Base-by-base conservation (phyloP, 2,888 invertebrate genomes). In the Agonopterix alstromeriana region DNA sequence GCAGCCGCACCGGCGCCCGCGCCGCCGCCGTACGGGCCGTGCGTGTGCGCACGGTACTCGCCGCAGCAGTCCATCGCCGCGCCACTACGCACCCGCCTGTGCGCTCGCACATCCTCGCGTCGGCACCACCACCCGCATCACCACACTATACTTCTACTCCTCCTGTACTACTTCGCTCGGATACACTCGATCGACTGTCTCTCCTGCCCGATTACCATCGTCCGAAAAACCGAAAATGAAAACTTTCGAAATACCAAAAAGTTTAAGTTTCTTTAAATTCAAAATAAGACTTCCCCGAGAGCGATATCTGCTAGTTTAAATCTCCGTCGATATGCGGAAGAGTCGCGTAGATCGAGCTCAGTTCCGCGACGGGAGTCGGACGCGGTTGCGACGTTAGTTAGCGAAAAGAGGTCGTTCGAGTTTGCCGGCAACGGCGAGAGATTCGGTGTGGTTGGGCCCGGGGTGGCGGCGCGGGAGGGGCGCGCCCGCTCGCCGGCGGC, bases 341-440 rank as follows among this genome's bases (percentile, higher is more conserved):
- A 14, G 48, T 44, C 53, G 55, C 56, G 43, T 56, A 55, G 55
- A 74, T 76, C 82, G 84, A 76, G 72, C 73, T 77, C 77, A 77
- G 80, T 80, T 80, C 77, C 80, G 82, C 82, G 81, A 81, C 82
- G 79, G 77, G 77, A 80, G 77, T 72, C 73, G 71, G 74, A 73
- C 79, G 77, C 82, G 77, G 73, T 70, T 77, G 82, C 80, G 83
- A 85, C 85, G 86, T 87, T 81, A 77, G 85, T 77, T 78, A 79
- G 82, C 84, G 82, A 78, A 83, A 84, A 80, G 87, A 83, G 87
- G 84, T 82, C 85, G 85, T 76, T 83, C 80, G 82, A 83, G 86
- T 85, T 85, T 86, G 87, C 82, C 84, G 87, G 82, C 82, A 74
- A 73, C 72, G 71, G 61, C 69, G 76, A 76, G 78, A 76, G 78